phyloP scores from a whole-genome alignment of 2,888 invertebrate genomes.

The Mystacides longicornis region DNA sequence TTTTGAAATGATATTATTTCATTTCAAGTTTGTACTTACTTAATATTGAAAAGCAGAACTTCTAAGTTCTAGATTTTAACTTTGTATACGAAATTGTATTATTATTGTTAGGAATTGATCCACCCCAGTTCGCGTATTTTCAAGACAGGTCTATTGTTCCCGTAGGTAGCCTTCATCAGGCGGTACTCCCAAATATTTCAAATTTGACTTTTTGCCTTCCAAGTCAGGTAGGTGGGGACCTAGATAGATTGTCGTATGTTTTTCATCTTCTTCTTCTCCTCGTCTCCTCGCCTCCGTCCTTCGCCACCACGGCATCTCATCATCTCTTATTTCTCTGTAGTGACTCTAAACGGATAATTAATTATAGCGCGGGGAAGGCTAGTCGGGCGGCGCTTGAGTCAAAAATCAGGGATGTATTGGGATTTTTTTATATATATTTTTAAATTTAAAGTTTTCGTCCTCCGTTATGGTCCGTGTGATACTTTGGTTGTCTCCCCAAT shows the following conservation, averaged over 20 bases:
- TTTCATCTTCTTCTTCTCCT: slow-evolving; percentile 17
- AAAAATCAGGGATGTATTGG: background rate
- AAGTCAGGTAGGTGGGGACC: no score
- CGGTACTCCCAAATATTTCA: slow-evolving; percentile 13
- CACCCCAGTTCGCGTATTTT: background rate
- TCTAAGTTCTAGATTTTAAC: no score
- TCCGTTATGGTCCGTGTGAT: no score
- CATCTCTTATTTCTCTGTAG: background rate
- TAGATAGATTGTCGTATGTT: no score
- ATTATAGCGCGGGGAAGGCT: slow-evolving; percentile 19
- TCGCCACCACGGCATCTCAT: background rate
- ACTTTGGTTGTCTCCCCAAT: no score
- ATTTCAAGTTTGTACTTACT: no score
- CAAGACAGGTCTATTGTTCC: slow-evolving; percentile 20
- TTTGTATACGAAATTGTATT: no score
- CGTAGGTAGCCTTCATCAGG: background rate
- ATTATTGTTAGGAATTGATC: slow-evolving; percentile 3
- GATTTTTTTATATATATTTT: no score
- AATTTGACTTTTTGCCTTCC: slow-evolving; percentile 8
- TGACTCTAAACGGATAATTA: slow-evolving; percentile 24
- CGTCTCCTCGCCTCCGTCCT: slow-evolving; percentile 5
- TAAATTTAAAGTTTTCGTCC: no score
- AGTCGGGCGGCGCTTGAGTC: slow-evolving; percentile 16
- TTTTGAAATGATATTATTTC: no score
- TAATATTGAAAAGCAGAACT: no score